Evolutionary conservation across 2,113 vertebrate species (phyloP).

Genomic region (Urocitellus parryii): DNA sequence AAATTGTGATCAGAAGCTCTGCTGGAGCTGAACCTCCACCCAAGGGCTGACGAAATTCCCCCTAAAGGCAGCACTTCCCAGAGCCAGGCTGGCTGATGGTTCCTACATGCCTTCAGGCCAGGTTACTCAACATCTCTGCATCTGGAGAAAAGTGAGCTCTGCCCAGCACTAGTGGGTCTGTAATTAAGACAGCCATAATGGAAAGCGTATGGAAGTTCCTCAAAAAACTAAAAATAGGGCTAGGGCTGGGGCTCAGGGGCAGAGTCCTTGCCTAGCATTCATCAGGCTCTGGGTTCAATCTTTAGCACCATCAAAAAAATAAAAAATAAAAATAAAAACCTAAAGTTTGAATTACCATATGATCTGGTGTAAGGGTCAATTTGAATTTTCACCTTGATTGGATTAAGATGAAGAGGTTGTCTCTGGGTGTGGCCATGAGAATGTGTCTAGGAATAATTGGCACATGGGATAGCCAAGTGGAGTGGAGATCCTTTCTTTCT

Average conservation of each 20-base stretch:
- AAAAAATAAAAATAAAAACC: background rate
- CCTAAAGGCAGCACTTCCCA: background rate
- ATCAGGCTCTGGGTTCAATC: background rate
- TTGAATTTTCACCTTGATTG: no score
- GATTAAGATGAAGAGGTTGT: no score
- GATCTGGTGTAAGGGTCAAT: background rate
- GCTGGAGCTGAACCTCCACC: background rate
- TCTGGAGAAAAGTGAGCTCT: background rate
- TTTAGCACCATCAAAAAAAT: background rate
- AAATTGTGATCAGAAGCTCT: background rate
- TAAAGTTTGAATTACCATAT: background rate
- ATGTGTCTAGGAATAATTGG: no score
- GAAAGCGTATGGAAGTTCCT: background rate
- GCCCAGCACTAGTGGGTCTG: background rate
- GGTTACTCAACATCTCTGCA: background rate
- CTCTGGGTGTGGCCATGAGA: no score
- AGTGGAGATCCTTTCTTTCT: no score
- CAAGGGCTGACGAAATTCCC: background rate
- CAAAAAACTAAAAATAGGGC: background rate
- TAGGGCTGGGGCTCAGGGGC: no score
- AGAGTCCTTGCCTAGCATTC: background rate
- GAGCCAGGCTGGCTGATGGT: background rate
- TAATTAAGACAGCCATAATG: background rate
- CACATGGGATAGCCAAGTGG: no score
- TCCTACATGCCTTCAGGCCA: rapidly evolving